phyloP scores from a whole-genome alignment of 2,888 invertebrate species.

The Antitype chi region DNA sequence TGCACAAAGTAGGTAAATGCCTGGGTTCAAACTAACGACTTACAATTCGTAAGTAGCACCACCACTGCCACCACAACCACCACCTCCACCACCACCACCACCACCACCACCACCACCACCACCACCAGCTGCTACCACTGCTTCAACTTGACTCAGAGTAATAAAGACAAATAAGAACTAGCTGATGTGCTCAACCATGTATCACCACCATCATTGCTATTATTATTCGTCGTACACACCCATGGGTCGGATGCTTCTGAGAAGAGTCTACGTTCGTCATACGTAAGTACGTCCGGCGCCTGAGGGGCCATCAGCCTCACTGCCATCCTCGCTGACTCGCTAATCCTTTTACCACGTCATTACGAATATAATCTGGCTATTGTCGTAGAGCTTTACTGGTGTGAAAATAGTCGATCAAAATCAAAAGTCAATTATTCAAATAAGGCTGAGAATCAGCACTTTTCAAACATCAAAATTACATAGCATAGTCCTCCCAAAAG shows the following conservation, averaged over 20 bases:
- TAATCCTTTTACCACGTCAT: conserved; percentile 20
- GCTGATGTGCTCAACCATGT: background rate
- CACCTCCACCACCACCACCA: no score
- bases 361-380: no score
- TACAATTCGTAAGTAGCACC: no score
- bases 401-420: background rate
- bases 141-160: background rate
- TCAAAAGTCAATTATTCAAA: background rate
- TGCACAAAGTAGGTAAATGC: no score
- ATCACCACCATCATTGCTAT: conserved; percentile 13
- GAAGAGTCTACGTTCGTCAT: conserved; percentile 28
- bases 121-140: no score
- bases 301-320: conserved; percentile 28
- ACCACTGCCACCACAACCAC: no score
- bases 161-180: background rate
- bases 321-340: conserved; percentile 6
- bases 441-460: background rate
- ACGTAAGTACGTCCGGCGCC: conserved; percentile 39
- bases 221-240: conserved; percentile 34
- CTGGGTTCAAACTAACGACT: no score
- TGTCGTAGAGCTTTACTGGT: background rate
- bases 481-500: background rate
- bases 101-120: no score
- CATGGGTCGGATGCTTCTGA: conserved; percentile 43
- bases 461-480: background rate